These are phyloP conservation scores for Laterallus jamaicensis DNA, from an alignment of 2,113 vertebrate species.

Conservation along the genomic window DNA sequence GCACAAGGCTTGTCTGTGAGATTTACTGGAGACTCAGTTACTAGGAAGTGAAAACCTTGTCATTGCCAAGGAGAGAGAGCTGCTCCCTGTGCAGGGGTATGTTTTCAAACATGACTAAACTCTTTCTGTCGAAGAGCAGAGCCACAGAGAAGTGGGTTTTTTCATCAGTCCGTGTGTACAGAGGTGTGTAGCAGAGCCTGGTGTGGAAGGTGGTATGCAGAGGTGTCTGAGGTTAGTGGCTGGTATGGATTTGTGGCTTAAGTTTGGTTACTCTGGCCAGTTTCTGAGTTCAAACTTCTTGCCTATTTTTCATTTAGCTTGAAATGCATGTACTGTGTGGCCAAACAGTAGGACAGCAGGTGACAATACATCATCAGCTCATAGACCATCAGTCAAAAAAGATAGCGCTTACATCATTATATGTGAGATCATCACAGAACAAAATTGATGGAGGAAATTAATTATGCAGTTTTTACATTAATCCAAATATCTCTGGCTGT, in stretches of 20 bases:
- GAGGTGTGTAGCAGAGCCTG: not conserved
- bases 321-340: not conserved
- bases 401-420: not conserved
- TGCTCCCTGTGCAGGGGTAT: accelerated
- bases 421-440: not conserved
- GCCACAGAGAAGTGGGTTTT: not conserved
- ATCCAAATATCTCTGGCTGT: not conserved
- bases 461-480: conserved; percentile 32
- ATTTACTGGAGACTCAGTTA: not conserved
- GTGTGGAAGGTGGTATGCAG: accelerated
- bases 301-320: not conserved
- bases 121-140: not conserved
- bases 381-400: not conserved
- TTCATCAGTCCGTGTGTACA: accelerated
- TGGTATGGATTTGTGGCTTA: not conserved
- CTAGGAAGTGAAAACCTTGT: not conserved
- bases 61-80: not conserved
- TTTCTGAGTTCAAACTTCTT: not conserved
- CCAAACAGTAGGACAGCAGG: not conserved
- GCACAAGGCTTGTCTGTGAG: not conserved
- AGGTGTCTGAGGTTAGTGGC: not conserved
- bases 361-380: not conserved
- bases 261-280: not conserved
- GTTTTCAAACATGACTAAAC: not conserved
- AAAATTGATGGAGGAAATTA: conserved; percentile 24